Conservation (phyloP, 2,888 invertebrate species). For the Carabus problematicus region DNA sequence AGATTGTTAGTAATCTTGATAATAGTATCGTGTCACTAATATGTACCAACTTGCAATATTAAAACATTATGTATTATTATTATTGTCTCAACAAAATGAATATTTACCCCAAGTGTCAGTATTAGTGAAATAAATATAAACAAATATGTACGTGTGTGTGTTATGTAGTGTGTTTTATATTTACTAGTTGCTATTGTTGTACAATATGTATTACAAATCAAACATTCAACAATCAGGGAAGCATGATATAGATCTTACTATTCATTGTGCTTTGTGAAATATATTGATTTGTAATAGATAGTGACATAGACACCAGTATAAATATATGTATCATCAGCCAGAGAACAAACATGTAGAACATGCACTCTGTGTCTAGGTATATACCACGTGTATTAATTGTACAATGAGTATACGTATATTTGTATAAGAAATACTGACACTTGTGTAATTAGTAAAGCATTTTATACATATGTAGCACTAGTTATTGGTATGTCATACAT, state of each 20-base stretch:
- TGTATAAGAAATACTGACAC: slow-evolving; percentile 47
- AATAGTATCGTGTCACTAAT: neutral
- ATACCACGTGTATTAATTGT: neutral
- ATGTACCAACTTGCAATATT: neutral
- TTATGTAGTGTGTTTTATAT: no score
- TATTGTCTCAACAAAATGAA: no score
- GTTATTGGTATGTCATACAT: slow-evolving; percentile 40
- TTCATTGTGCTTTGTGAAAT: neutral
- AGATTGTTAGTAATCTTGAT: slow-evolving; percentile 53
- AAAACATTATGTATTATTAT: slow-evolving; percentile 25
- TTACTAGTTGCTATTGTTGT: slow-evolving; percentile 3
- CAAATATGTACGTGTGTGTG: slow-evolving; percentile 4
- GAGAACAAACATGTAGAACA: slow-evolving; percentile 7
- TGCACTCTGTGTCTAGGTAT: neutral
- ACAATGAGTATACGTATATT: slow-evolving; percentile 4
- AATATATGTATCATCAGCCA: slow-evolving; percentile 1
- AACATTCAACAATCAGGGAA: neutral
- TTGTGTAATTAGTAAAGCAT: slow-evolving; percentile 52
- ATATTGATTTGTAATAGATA: neutral
- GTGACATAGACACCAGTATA: neutral
- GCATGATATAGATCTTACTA: neutral
- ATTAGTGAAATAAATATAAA: slow-evolving; percentile 17
- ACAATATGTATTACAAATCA: slow-evolving; percentile 1
- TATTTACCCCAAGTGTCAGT: slow-evolving; percentile 40
- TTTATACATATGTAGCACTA: slow-evolving; percentile 50